A percentile compares a stretch with the other conserved stretches of the same genome.
Conservation (phyloP, 2,797 vertebrate genomes). For the Tamandua tetradactyla region DNA sequence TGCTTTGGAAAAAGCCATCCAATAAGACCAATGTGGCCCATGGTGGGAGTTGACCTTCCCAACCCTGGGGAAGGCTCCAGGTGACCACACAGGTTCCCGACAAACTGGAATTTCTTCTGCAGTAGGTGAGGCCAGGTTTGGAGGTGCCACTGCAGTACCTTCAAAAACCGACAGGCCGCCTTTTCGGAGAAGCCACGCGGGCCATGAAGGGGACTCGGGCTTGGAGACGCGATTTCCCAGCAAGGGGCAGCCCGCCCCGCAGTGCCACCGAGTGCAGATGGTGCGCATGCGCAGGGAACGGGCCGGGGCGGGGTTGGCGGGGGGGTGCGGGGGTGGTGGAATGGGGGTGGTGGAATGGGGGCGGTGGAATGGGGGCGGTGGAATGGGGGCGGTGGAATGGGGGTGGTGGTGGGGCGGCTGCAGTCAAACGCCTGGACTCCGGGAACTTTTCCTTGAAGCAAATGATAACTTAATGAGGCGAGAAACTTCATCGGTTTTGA, state of each 20-base stretch:
- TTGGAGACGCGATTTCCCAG: not conserved
- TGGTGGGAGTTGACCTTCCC: slow-evolving; percentile 61
- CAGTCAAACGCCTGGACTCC: not conserved
- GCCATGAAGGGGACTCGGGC: not conserved
- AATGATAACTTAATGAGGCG: slow-evolving; percentile 31
- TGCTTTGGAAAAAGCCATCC: slow-evolving; percentile 79
- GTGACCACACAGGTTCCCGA: slow-evolving; percentile 68
- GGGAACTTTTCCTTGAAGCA: slow-evolving; percentile 28
- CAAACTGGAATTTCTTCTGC: slow-evolving; percentile 59
- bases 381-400: no score
- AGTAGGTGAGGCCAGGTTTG: slow-evolving; percentile 50
- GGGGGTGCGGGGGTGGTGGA: no score
- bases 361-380: no score
- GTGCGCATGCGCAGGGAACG: not conserved
- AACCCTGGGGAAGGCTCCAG: slow-evolving; percentile 76
- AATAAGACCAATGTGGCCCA: slow-evolving; percentile 79
- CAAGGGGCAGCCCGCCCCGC: not conserved
- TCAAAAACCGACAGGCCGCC: slow-evolving; percentile 25
- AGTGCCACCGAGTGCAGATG: no score
- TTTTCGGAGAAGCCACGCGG: not conserved
- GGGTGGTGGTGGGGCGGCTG: no score
- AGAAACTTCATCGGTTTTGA: slow-evolving; percentile 13
- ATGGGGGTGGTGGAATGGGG: no score
- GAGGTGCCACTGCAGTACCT: not conserved
- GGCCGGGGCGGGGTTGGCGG: fast-evolving